Conservation (phyloP, 2,113 vertebrate genomes). For the Syrrhaptes paradoxus region DNA sequence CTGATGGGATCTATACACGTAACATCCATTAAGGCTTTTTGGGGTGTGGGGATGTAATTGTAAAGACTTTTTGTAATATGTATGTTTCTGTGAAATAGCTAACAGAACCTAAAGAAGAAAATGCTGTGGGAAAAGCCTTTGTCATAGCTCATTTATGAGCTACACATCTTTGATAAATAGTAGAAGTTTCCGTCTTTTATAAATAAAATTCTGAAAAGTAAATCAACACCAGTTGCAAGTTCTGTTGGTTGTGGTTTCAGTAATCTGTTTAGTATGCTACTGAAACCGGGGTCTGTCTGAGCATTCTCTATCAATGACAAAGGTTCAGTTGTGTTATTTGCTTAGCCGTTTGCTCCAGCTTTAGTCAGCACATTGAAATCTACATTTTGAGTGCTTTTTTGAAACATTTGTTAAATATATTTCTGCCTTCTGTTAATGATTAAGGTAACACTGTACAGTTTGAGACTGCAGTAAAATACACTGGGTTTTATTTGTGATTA, state of each 20-base stretch:
- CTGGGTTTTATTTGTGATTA: background rate
- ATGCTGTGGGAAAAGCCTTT: background rate
- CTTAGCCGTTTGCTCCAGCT: background rate
- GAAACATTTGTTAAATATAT: conserved; percentile 39
- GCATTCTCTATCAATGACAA: conserved; percentile 42
- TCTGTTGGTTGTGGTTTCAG: background rate
- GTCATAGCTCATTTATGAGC: background rate
- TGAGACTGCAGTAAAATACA: background rate
- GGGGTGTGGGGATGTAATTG: background rate
- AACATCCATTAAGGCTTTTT: background rate
- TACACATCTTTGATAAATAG: background rate
- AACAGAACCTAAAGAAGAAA: background rate
- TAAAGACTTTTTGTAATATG: background rate
- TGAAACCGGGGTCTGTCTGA: conserved; percentile 17
- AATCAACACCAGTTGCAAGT: background rate
- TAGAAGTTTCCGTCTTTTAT: background rate
- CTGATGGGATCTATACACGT: fast-evolving
- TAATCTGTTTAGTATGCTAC: conserved; percentile 46
- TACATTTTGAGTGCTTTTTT: conserved; percentile 51
- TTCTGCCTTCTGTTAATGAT: conserved; percentile 43
- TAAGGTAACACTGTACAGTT: background rate
- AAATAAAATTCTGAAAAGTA: background rate
- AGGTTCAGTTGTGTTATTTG: conserved; percentile 60
- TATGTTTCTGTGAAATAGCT: background rate
- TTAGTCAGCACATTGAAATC: conserved; percentile 55